Evolutionary conservation across 2,797 vertebrate species (phyloP).

Genomic region (Acanthopagrus latus): DNA sequence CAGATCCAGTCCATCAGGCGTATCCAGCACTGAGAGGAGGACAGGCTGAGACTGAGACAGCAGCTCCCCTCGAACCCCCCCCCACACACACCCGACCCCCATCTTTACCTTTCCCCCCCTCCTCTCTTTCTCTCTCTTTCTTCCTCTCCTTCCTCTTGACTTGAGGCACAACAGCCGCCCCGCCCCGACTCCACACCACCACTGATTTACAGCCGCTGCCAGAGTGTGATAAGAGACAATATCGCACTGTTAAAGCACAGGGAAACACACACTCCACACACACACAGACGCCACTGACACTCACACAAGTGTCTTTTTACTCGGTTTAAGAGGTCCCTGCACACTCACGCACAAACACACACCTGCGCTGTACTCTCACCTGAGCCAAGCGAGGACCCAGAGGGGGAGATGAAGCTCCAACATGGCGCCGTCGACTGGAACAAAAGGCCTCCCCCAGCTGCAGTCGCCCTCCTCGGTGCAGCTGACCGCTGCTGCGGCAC

Average conservation of each 20-base stretch:
- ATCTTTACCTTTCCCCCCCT: slow-evolving; percentile 19
- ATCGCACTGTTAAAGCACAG: slow-evolving; percentile 78
- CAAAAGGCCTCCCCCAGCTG: slow-evolving; percentile 18
- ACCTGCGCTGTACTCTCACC: slow-evolving; percentile 65
- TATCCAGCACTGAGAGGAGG: slow-evolving; percentile 85
- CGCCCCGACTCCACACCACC: slow-evolving; percentile 47
- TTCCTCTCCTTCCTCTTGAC: slow-evolving; percentile 61
- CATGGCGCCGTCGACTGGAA: not conserved
- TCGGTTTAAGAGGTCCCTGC: slow-evolving; percentile 64
- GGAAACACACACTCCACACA: slow-evolving; percentile 57
- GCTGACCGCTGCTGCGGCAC: slow-evolving; percentile 38
- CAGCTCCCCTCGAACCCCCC: slow-evolving; percentile 28
- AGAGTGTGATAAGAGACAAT: slow-evolving; percentile 82
- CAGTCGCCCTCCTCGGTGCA: slow-evolving; percentile 26
- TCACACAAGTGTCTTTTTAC: slow-evolving; percentile 76
- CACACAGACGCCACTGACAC: slow-evolving; percentile 54
- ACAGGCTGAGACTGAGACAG: slow-evolving; percentile 71
- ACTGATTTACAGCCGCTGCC: slow-evolving; percentile 68
- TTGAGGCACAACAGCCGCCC: slow-evolving; percentile 64
- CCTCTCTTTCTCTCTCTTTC: slow-evolving; percentile 42
- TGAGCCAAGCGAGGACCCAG: slow-evolving; percentile 31
- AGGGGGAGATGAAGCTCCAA: slow-evolving; percentile 33
- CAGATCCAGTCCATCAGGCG: slow-evolving; percentile 90
- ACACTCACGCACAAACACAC: slow-evolving; percentile 54
- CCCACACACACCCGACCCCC: slow-evolving; percentile 8